Conservation (phyloP, 2,888 invertebrate genomes). For the Ceramica pisi region DNA sequence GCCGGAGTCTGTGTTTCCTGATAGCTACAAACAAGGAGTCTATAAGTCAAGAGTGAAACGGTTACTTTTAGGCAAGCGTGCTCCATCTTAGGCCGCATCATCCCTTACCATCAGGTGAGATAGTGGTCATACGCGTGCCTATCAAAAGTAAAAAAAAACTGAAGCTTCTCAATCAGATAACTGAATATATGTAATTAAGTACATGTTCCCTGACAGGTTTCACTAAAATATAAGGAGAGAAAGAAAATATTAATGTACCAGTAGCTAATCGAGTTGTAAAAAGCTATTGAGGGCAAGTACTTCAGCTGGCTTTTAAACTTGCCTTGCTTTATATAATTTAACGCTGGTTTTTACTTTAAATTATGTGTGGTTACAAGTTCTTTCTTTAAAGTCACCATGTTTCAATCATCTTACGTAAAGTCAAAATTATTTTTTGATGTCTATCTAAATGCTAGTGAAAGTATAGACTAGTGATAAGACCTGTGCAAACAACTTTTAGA, state of each 20-base stretch:
- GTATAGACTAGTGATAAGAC: conserved; percentile 19
- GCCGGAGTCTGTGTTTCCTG: too few species aligned
- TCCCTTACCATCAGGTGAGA: too few species aligned
- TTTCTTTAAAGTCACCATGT: conserved; percentile 29
- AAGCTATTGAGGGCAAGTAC: conserved; percentile 63
- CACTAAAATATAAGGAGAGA: conserved; percentile 45
- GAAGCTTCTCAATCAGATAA: conserved; percentile 9
- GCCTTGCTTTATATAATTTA: conserved; percentile 60
- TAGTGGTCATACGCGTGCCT: too few species aligned
- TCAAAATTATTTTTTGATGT: background rate
- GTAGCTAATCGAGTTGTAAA: conserved; percentile 53
- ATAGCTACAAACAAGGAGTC: too few species aligned
- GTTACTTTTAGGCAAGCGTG: too few species aligned
- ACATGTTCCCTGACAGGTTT: conserved; percentile 5
- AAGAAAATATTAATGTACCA: conserved; percentile 50
- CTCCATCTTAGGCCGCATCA: too few species aligned
- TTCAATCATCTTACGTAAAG: conserved; percentile 44
- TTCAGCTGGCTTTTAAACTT: conserved; percentile 48
- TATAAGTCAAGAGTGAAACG: too few species aligned
- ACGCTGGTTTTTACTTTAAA: conserved; percentile 47
- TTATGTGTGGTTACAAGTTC: conserved; percentile 34
- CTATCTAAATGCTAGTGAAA: conserved; percentile 37
- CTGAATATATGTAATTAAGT: background rate
- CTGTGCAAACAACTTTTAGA: conserved; percentile 4
- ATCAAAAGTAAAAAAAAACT: too few species aligned